phyloP scores from a whole-genome alignment of 2,797 vertebrate species.

The Apogon hyalosoma region DNA sequence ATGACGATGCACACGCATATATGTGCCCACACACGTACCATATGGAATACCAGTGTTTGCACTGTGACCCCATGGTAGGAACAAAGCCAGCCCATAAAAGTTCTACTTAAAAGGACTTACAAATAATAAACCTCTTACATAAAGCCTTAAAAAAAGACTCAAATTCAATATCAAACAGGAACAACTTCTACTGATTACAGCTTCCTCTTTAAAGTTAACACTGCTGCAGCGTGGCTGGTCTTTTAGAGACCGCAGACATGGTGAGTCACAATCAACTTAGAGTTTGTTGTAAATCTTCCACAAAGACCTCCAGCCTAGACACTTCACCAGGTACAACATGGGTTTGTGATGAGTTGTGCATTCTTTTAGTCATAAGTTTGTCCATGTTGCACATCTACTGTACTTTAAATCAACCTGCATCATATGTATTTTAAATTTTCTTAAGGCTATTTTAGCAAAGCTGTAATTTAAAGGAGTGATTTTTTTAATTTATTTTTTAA shows the following conservation, averaged over 20 bases:
- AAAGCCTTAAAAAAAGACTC: slow-evolving; percentile 7
- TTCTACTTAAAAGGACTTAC: slow-evolving; percentile 51
- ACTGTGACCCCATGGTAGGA: slow-evolving; percentile 2
- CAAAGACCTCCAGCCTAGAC: no score
- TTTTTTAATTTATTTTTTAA: no score
- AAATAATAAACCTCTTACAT: slow-evolving; percentile 42
- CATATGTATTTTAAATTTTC: no score
- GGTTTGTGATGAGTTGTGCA: neutral
- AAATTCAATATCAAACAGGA: slow-evolving; percentile 44
- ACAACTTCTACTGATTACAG: slow-evolving; percentile 41
- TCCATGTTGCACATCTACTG: neutral
- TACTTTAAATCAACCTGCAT: neutral
- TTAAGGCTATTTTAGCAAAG: no score
- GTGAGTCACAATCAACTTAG: no score
- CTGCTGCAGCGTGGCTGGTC: neutral
- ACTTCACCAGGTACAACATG: neutral
- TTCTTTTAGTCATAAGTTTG: neutral
- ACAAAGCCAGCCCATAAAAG: slow-evolving; percentile 44
- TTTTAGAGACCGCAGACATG: no score
- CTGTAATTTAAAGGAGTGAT: no score
- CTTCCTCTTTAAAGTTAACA: slow-evolving; percentile 39
- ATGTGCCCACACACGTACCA: slow-evolving; percentile 13
- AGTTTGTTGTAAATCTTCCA: no score
- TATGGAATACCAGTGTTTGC: slow-evolving; percentile 8
- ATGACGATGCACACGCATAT: slow-evolving; percentile 15